A percentile compares a stretch with the other conserved stretches of the same genome.
phyloP scores from a whole-genome alignment of 2,797 vertebrate species.

The Chelon auratus region DNA sequence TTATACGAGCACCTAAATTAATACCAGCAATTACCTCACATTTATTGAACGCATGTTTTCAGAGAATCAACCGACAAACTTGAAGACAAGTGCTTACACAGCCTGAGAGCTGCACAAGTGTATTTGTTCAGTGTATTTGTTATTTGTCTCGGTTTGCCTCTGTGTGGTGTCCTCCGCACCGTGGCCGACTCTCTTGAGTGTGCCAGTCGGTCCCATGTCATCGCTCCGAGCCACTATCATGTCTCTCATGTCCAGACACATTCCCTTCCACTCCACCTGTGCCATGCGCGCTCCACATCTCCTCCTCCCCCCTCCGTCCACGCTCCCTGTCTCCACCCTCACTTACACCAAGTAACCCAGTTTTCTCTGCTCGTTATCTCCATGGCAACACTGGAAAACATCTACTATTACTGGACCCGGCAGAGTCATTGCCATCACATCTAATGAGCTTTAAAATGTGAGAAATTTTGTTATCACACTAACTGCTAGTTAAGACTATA shows the following conservation, averaged over 20 bases:
- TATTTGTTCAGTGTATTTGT: no score
- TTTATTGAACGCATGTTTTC: neutral
- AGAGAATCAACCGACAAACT: neutral
- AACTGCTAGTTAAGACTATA: neutral
- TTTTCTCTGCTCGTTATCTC: slow-evolving; percentile 62
- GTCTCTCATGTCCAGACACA: slow-evolving; percentile 80
- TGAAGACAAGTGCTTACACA: neutral
- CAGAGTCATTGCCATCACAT: neutral
- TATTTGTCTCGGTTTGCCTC: slow-evolving; percentile 3
- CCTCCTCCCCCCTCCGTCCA: slow-evolving; percentile 59
- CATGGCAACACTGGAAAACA: slow-evolving; percentile 70
- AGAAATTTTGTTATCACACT: neutral
- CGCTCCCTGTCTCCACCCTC: slow-evolving; percentile 60
- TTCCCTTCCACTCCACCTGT: slow-evolving; percentile 84
- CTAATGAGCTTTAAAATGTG: neutral
- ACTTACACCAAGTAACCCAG: slow-evolving; percentile 72
- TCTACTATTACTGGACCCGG: neutral
- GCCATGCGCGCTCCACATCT: slow-evolving; percentile 53
- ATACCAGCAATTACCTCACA: neutral
- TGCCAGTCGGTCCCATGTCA: slow-evolving; percentile 49
- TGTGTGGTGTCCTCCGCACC: slow-evolving; percentile 23
- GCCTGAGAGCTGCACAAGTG: neutral
- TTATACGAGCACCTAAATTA: neutral
- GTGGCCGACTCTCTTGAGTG: slow-evolving; percentile 35
- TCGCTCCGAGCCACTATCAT: slow-evolving; percentile 67